Conservation (phyloP, 2,888 invertebrate genomes). For the Eupithecia pulchellata region DNA sequence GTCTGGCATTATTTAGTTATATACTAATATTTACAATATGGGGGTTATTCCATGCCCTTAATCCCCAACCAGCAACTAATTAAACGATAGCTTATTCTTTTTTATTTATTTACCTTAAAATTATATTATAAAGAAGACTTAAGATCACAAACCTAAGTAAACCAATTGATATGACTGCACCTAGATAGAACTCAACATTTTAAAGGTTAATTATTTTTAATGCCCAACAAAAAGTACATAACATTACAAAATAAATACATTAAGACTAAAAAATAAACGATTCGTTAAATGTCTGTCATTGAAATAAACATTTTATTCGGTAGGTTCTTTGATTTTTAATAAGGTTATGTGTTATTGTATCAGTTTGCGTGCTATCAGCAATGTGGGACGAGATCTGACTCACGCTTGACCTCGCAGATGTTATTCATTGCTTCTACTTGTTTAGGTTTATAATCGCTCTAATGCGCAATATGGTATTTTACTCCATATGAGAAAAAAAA, state of each 20-base stretch:
- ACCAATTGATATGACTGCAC: background rate
- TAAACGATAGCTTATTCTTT: too few relatives aligned
- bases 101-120: too few relatives aligned
- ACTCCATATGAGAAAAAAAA: too few relatives aligned
- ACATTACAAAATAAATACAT: too few relatives aligned
- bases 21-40: too few relatives aligned
- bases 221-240: background rate
- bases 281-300: background rate
- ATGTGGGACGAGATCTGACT: slow-evolving; percentile 54
- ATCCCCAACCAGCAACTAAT: too few relatives aligned
- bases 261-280: background rate
- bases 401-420: slow-evolving; percentile 57
- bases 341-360: slow-evolving; percentile 19
- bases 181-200: background rate
- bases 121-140: too few relatives aligned
- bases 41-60: too few relatives aligned
- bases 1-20: too few relatives aligned
- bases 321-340: background rate
- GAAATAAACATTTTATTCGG: background rate
- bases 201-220: background rate
- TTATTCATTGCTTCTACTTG: slow-evolving; percentile 28
- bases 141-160: too few relatives aligned
- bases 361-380: slow-evolving; percentile 46
- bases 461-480: background rate
- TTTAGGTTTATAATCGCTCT: background rate